Evolutionary conservation across 1,140 invertebrate species (phyloP), one percentile per base, ranked within the genome.

Genomic region (Calephelis virginiensis): DNA sequence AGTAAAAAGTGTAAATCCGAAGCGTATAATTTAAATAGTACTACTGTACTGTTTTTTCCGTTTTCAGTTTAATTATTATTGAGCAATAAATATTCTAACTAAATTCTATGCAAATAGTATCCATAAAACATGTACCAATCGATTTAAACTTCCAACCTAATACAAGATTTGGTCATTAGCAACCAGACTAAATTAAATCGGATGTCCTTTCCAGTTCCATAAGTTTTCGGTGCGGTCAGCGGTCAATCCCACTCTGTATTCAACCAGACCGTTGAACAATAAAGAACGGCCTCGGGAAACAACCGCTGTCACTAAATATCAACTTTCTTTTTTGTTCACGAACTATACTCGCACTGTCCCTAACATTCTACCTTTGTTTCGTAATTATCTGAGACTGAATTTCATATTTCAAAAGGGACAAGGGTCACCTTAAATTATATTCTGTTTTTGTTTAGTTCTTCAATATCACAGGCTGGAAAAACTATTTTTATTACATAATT

Each of bases 221-320:
- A 40, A 53, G n/a, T 47, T 46, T 40, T 53, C 11, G 43, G 60
- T 71, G 71, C 61, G 68, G 73, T 71, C 63, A 64, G 67, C 43
- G 40, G 43, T 47, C 61, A 38, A 43, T 59, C 61, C 60, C 14
- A 70, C 60, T 78, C 71, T 68, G 76, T 78, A 80, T 81, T 76
- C 75, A 76, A 66, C 49, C 68, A 53, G 63, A 69, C 66, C 63
- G 61, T 66, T 66, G 66, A 67, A 74, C 77, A 81, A 81, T 81
- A 81, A 75, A 78, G 69, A 64, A 65, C 62, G 40, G 69, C 68
- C 72, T 68, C 45, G 63, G 64, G 72, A 70, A 69, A 67, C 60
- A 61, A 65, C 69, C 64, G 66, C 81, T 83, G 81, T 85, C 82
- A 79, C 82, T 80, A 77, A 85, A 85, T 82, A 83, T 85, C 73